Evolutionary conservation across 2,113 vertebrate genomes (phyloP).

Genomic region (Raja brachyura): DNA sequence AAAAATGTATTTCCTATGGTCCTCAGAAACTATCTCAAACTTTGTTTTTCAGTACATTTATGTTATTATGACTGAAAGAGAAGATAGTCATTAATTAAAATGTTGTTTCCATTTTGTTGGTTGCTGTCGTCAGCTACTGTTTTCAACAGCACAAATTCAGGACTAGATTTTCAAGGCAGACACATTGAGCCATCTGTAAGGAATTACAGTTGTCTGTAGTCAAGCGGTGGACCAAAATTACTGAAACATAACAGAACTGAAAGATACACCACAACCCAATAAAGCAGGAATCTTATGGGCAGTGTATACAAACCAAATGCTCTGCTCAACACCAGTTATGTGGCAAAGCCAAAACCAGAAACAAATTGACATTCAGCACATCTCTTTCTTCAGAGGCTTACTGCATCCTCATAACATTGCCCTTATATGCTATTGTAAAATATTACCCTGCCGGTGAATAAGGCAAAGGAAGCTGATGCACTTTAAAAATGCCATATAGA

Average conservation of each 20-base stretch:
- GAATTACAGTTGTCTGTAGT: constrained; percentile 45
- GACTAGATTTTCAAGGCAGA: constrained; percentile 41
- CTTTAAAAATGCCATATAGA: background rate
- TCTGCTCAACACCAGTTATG: constrained; percentile 35
- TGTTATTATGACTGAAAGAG: background rate
- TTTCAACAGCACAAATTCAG: constrained; percentile 35
- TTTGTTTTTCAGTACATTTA: background rate
- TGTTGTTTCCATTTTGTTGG: constrained; percentile 1
- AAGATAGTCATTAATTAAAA: background rate
- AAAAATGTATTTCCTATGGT: background rate
- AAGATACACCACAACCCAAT: constrained; percentile 40
- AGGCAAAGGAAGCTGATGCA: background rate
- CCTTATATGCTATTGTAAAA: background rate
- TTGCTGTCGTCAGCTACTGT: constrained; percentile 8
- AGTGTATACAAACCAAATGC: constrained; percentile 41
- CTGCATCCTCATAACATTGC: background rate
- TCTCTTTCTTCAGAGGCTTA: background rate
- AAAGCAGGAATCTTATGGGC: constrained; percentile 38
- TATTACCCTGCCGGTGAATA: background rate
- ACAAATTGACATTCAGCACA: constrained; percentile 10
- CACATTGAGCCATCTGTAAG: constrained; percentile 48
- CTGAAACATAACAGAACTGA: constrained; percentile 41
- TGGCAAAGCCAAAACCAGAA: constrained; percentile 21
- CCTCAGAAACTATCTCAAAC: background rate
- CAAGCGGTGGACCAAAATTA: constrained; percentile 38